Evolutionary conservation across 2,797 vertebrate genomes (phyloP).

Genomic region (Coranthus polyacanthus): DNA sequence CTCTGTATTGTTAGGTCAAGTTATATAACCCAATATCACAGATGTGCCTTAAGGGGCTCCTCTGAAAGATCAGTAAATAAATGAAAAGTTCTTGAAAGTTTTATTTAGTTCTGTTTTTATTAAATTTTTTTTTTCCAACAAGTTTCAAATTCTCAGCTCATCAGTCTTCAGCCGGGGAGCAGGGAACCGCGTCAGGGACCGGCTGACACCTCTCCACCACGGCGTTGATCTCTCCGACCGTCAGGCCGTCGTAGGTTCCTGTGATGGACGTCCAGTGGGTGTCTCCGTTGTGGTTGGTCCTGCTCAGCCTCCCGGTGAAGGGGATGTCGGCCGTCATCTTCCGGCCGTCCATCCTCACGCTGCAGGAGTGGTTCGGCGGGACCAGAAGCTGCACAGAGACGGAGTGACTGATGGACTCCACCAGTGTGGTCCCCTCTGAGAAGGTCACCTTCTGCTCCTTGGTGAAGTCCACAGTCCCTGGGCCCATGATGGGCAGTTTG

Average conservation of each 20-base stretch:
- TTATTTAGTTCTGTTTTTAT: too few relatives aligned
- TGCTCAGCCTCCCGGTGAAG: slow-evolving; percentile 76
- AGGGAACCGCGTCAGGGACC: slow-evolving; percentile 67
- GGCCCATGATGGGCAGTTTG: slow-evolving; percentile 75
- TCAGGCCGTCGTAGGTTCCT: slow-evolving; percentile 74
- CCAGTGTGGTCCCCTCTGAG: slow-evolving; percentile 72
- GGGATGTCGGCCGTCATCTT: slow-evolving; percentile 81
- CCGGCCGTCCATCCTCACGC: slow-evolving; percentile 79
- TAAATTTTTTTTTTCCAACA: too few relatives aligned
- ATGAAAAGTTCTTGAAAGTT: too few relatives aligned
- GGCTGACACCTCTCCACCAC: slow-evolving; percentile 81
- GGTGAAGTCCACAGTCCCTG: slow-evolving; percentile 70
- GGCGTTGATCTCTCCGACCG: slow-evolving; percentile 74
- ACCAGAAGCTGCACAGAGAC: slow-evolving; percentile 75
- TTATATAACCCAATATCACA: too few relatives aligned
- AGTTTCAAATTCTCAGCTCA: neutral
- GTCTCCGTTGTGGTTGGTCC: slow-evolving; percentile 76
- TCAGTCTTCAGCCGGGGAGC: slow-evolving; percentile 36
- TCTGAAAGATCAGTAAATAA: too few relatives aligned
- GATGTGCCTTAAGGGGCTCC: too few relatives aligned
- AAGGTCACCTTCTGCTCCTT: slow-evolving; percentile 79
- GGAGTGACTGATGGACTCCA: slow-evolving; percentile 71
- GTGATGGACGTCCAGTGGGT: slow-evolving; percentile 78
- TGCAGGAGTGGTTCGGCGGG: slow-evolving; percentile 78
- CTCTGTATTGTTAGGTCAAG: too few relatives aligned